A percentile compares a stretch with the other conserved stretches of the same genome.
These are phyloP conservation scores for Bombus pascuorum DNA, from an alignment of 1,140 invertebrate genomes.

Conservation along the genomic window DNA sequence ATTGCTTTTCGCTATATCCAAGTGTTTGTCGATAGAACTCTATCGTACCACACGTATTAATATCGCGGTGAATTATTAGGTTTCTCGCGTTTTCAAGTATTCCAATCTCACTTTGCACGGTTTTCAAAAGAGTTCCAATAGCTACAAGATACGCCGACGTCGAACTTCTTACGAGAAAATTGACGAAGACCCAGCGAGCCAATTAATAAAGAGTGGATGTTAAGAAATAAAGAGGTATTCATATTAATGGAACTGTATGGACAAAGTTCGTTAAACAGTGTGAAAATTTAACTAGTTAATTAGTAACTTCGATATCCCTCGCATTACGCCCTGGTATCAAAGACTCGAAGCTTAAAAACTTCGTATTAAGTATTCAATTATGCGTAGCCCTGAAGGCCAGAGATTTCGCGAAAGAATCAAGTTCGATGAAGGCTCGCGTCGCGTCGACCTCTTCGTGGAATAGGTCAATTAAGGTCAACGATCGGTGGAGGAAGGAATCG, in stretches of 20 bases:
- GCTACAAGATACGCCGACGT: too few relatives aligned
- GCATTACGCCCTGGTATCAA: not conserved
- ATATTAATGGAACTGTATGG: not conserved
- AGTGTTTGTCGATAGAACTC: too few relatives aligned
- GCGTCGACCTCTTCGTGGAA: not conserved
- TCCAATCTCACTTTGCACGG: too few relatives aligned
- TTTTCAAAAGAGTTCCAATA: too few relatives aligned
- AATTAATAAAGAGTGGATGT: not conserved
- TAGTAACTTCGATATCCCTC: not conserved
- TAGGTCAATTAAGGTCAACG: conserved; percentile 32
- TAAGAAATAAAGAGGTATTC: not conserved
- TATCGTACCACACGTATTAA: too few relatives aligned
- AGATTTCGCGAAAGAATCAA: not conserved
- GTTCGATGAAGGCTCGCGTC: not conserved
- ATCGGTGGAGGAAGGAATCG: not conserved
- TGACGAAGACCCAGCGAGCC: not conserved
- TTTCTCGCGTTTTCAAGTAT: too few relatives aligned
- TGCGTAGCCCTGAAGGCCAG: not conserved
- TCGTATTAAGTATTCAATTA: conserved; percentile 29
- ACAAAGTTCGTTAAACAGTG: not conserved
- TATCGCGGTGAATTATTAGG: too few relatives aligned
- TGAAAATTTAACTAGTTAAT: conserved; percentile 25
- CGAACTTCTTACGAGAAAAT: not conserved
- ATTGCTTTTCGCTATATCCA: too few relatives aligned
- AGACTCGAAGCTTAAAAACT: not conserved